These are phyloP conservation scores for Ovis aries DNA, from an alignment of 2,113 vertebrate genomes.

Conservation along the genomic window ARS-UI_Ramb_v3.0 NC_056071.1:50823001-50823500, in stretches of 20 bases:
- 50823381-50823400: not conserved
- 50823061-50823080: too few species aligned
- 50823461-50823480: not conserved
- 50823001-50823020: too few species aligned
- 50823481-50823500: not conserved
- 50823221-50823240: not conserved
- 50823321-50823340: not conserved
- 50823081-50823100: too few species aligned
- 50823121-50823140: too few species aligned
- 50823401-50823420: not conserved
- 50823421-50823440: not conserved
- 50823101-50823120: too few species aligned
- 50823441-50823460: not conserved
- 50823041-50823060: too few species aligned
- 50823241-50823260: not conserved
- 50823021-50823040: too few species aligned
- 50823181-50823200: not conserved
- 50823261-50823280: not conserved
- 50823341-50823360: not conserved
- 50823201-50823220: not conserved
- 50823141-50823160: not conserved
- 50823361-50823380: not conserved
- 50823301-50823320: not conserved
- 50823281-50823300: not conserved
- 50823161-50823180: not conserved